Evolutionary conservation across 2,888 invertebrate genomes (phyloP).

Genomic region (Orthosia cruda): DNA sequence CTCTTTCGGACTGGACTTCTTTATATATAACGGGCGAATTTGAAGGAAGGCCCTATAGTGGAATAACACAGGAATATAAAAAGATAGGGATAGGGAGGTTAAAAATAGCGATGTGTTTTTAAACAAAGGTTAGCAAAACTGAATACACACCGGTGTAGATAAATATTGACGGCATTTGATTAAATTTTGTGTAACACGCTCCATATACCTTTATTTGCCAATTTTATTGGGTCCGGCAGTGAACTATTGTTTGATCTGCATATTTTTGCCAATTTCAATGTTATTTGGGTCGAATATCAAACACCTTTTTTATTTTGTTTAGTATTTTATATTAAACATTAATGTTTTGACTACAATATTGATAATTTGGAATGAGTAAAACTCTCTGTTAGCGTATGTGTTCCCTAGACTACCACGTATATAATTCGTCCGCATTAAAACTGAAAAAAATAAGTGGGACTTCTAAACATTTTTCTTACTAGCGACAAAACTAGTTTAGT

Average conservation of each 20-base stretch:
- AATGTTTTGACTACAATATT: constrained; percentile 2
- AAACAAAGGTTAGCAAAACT: constrained; percentile 17
- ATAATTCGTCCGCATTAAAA: not conserved
- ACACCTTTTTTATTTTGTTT: not conserved
- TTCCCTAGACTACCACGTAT: not conserved
- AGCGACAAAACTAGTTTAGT: too few relatives aligned
- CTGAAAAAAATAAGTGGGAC: too few relatives aligned
- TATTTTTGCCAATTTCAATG: constrained; percentile 22
- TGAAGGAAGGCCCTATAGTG: too few relatives aligned
- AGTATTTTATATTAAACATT: not conserved
- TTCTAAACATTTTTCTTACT: too few relatives aligned
- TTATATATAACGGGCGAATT: too few relatives aligned
- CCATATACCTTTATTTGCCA: constrained; percentile 32
- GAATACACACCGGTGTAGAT: constrained; percentile 5
- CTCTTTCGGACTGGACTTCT: too few relatives aligned
- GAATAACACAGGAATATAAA: too few relatives aligned
- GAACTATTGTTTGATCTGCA: constrained; percentile 49
- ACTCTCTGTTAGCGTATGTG: not conserved
- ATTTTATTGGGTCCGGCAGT: constrained; percentile 33
- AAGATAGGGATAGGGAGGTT: too few relatives aligned
- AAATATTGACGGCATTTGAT: constrained; percentile 44
- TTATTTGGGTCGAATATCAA: constrained; percentile 1
- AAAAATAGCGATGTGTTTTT: too few relatives aligned
- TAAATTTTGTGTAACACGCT: constrained; percentile 26
- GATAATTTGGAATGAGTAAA: not conserved